phyloP scores from a whole-genome alignment of 2,113 vertebrate genomes.

The Tylochromis polylepis region DNA sequence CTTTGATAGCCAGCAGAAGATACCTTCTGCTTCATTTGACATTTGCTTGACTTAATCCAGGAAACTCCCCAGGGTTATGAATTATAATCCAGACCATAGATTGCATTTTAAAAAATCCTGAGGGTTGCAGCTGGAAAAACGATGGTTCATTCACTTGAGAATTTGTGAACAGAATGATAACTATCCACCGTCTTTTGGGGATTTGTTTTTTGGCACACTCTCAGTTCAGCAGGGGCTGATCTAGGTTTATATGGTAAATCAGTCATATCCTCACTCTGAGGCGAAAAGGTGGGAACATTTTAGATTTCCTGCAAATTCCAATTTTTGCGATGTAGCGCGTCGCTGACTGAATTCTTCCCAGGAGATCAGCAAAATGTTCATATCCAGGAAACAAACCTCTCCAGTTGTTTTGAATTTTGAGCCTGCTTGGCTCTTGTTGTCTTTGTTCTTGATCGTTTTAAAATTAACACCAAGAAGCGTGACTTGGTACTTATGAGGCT shows the following conservation, averaged over 20 bases:
- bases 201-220: neutral
- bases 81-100: neutral
- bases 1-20: neutral
- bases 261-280: neutral
- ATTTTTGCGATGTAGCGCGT: neutral
- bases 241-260: neutral
- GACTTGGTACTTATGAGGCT: neutral
- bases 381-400: neutral
- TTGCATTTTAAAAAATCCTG: neutral
- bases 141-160: neutral
- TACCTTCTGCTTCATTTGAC: neutral
- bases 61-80: neutral
- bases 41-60: neutral
- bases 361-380: neutral
- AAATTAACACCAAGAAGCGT: neutral
- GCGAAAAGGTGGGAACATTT: neutral
- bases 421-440: neutral
- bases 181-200: neutral
- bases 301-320: neutral
- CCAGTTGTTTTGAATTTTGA: neutral
- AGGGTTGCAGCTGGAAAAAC: neutral
- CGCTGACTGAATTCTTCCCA: neutral
- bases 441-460: neutral
- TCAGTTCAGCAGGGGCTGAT: neutral
- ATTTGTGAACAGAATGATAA: conserved; percentile 25